These are phyloP conservation scores for Phrynocephalus versicolor DNA, from an alignment of 2,113 vertebrate genomes.

Conservation along the genomic window DNA sequence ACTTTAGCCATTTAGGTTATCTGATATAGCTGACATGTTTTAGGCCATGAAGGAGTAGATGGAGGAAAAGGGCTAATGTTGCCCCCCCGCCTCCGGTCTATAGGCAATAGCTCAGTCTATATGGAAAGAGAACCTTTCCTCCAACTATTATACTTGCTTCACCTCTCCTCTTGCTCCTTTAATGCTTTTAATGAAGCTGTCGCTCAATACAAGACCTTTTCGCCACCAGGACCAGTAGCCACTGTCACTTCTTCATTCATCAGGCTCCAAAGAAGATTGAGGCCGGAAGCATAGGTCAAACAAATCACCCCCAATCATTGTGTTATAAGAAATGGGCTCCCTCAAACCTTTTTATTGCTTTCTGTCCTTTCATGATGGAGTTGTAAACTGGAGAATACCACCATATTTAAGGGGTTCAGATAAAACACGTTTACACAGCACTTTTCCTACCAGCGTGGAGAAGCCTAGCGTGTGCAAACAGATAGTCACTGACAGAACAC, in stretches of 20 bases:
- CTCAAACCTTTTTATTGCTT: background rate
- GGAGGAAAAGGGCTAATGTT: background rate
- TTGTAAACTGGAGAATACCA: background rate
- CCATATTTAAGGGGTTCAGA: background rate
- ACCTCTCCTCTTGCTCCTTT: background rate
- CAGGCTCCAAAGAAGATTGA: background rate
- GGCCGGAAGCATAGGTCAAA: background rate
- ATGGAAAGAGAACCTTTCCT: background rate
- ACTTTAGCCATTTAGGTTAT: background rate
- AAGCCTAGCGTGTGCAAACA: background rate
- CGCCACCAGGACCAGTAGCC: background rate
- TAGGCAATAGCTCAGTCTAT: background rate
- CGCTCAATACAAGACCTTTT: background rate
- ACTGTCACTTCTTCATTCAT: conserved; percentile 22
- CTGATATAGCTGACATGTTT: background rate
- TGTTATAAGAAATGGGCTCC: background rate
- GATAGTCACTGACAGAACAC: background rate
- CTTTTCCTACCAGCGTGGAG: background rate
- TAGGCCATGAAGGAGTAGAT: background rate
- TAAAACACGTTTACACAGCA: background rate
- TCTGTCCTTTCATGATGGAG: background rate
- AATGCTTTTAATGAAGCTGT: conserved; percentile 11
- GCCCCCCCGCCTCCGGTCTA: background rate
- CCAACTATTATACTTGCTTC: background rate
- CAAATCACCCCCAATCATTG: background rate